phyloP scores from a whole-genome alignment of 1,140 invertebrate species.

The Neodiprion lecontei region DNA sequence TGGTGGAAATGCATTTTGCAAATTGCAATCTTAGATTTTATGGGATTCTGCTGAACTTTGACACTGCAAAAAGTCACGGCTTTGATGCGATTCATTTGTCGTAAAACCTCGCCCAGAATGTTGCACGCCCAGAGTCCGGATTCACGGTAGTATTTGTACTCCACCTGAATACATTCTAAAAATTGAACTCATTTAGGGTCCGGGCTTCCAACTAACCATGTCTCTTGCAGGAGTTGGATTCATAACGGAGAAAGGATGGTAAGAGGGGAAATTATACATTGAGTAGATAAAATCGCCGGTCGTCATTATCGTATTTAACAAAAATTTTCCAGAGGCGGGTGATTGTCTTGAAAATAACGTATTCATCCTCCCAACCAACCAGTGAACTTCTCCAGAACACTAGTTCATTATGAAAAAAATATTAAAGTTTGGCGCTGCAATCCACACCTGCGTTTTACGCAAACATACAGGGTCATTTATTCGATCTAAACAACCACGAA shows the following conservation, averaged over 20 bases:
- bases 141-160: neutral
- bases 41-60: too few species aligned
- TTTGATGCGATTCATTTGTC: neutral
- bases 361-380: neutral
- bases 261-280: neutral
- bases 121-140: neutral
- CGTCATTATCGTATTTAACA: neutral
- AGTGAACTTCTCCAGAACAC: neutral
- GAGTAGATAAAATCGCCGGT: neutral
- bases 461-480: too few species aligned
- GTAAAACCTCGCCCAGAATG: neutral
- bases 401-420: slow-evolving; percentile 29
- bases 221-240: neutral
- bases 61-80: neutral
- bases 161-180: neutral
- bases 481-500: too few species aligned
- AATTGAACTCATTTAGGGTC: neutral
- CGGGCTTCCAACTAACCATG: neutral
- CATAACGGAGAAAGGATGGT: neutral
- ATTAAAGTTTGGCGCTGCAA: slow-evolving; percentile 35
- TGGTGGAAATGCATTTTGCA: too few species aligned
- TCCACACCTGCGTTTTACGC: slow-evolving; percentile 13
- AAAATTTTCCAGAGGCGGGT: neutral
- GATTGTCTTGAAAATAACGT: neutral
- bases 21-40: too few species aligned